Evolutionary conservation across 2,797 vertebrate species (phyloP), one percentile per base, ranked within the genome.

Genomic region (Rhinogobio ventralis): DNA sequence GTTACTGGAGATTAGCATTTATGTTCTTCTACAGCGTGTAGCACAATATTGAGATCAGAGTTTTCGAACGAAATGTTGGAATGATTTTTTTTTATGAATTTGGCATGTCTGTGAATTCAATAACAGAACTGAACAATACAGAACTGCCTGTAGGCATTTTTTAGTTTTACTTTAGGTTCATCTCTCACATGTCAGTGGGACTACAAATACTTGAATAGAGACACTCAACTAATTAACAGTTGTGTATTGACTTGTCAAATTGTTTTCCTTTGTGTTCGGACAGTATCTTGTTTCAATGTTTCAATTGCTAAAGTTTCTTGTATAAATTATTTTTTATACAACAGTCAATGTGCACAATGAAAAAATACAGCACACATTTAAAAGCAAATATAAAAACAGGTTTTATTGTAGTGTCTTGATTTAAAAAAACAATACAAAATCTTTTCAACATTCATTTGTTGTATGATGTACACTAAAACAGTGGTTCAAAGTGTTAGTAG

Each of bases 391-490:
- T 91, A 93, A 87, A 92, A 94, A 74, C 90, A 69, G 68, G 64
- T 95, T 94, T 64, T 93, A 95, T 95, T 95, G 87, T 91, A 89
- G 90, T 94, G 94, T 95, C 93, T 94, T 92, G 94, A 91, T 93
- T 92, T 88, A 90, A 42, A 92, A 94, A 91, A 89, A 77, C 88
- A 88, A 89, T 77, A 93, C 82, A 81, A 73, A 68, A 87, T 91
- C 84, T 88, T 83, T 90, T 88, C 86, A 25, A 62, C 88, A 87
- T 23, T 62, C 51, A 84, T 30, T 66, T 62, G 25, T 55, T 74
- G 51, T 81, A 75, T 83, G 53, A 87, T 64, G 88, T 86, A 88
- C 72, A 80, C 80, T 86, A 87, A 83, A 72, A 87, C 68, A 89
- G 86, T 79, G 90, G 76, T 85, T 86, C 15, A 73, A 84, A 69